Evolutionary conservation across 2,797 vertebrate species (phyloP).

Genomic region (Peromyscus attwateri): DNA sequence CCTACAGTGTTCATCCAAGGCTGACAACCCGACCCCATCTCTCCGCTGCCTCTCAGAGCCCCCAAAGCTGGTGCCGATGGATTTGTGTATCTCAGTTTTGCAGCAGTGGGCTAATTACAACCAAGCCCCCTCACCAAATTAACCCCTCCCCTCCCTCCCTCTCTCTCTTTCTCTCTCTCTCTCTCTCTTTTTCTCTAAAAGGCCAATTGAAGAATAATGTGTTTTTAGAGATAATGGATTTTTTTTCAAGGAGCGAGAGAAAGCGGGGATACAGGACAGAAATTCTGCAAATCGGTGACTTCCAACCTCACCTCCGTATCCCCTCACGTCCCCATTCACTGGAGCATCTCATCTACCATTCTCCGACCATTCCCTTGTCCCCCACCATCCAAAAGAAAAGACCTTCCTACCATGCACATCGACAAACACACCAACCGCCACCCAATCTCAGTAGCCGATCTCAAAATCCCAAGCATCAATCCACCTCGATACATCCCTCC

Average conservation of each 20-base stretch:
- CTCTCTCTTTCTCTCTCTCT: slow-evolving; percentile 67
- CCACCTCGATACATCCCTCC: slow-evolving; percentile 89
- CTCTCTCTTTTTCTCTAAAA: slow-evolving; percentile 77
- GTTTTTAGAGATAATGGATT: slow-evolving; percentile 92
- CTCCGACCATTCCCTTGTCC: slow-evolving; percentile 82
- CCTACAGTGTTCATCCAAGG: slow-evolving; percentile 86
- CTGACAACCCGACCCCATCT: slow-evolving; percentile 87
- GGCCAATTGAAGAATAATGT: slow-evolving; percentile 89
- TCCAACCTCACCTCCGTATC: slow-evolving; percentile 87
- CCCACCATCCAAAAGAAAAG: slow-evolving; percentile 86
- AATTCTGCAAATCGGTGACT: slow-evolving; percentile 88
- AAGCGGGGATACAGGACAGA: slow-evolving; percentile 85
- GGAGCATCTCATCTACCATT: slow-evolving; percentile 80
- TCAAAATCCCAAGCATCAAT: slow-evolving; percentile 90
- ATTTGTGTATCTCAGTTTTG: slow-evolving; percentile 92
- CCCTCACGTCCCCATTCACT: slow-evolving; percentile 79
- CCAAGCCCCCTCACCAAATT: slow-evolving; percentile 89
- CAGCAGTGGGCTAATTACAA: slow-evolving; percentile 92
- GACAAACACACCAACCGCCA: slow-evolving; percentile 86
- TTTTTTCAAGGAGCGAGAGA: slow-evolving; percentile 86
- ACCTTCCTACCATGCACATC: slow-evolving; percentile 83
- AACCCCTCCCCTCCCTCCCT: slow-evolving; percentile 88
- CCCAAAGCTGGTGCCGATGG: slow-evolving; percentile 89
- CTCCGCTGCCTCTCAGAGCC: slow-evolving; percentile 84
- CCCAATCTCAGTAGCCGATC: slow-evolving; percentile 88